These are phyloP conservation scores for Ivindomyrus marchei DNA, from an alignment of 2,113 vertebrate genomes.

Conservation along the genomic window DNA sequence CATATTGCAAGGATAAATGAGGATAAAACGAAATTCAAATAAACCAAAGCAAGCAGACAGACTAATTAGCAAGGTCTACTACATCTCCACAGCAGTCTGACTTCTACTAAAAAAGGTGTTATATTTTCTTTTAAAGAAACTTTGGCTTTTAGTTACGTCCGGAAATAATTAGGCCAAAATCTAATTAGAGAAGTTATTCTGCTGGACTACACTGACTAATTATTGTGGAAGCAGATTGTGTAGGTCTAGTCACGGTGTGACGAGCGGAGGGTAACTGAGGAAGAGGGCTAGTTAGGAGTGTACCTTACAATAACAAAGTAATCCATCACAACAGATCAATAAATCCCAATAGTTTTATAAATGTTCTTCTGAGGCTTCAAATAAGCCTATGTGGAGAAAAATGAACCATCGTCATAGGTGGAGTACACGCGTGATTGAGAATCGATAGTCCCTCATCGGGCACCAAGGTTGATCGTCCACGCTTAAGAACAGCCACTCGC, in stretches of 20 bases:
- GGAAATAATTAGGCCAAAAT: not conserved
- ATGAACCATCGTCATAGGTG: not conserved
- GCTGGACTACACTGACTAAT: not conserved
- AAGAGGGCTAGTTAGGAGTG: not conserved
- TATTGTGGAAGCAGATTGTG: not conserved
- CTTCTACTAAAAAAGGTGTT: not conserved
- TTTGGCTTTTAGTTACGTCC: not conserved
- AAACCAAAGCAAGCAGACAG: not conserved
- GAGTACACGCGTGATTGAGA: not conserved
- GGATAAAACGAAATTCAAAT: not conserved
- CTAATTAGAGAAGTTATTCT: constrained; percentile 2
- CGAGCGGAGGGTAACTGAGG: not conserved
- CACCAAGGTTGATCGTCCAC: not conserved
- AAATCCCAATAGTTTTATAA: constrained; percentile 5
- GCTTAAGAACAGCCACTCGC: too few species aligned
- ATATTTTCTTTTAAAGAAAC: not conserved
- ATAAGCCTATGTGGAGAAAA: not conserved
- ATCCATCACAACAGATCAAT: not conserved
- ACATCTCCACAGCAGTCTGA: not conserved
- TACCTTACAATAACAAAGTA: constrained; percentile 6
- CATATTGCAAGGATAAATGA: not conserved
- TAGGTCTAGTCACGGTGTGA: not conserved
- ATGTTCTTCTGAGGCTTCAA: constrained; percentile 10
- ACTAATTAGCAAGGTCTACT: not conserved
- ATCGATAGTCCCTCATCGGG: not conserved